A percentile compares a stretch with the other conserved stretches of the same genome.
phyloP scores from a whole-genome alignment of 2,888 invertebrate genomes.

The Petrolisthes manimaculis region DNA sequence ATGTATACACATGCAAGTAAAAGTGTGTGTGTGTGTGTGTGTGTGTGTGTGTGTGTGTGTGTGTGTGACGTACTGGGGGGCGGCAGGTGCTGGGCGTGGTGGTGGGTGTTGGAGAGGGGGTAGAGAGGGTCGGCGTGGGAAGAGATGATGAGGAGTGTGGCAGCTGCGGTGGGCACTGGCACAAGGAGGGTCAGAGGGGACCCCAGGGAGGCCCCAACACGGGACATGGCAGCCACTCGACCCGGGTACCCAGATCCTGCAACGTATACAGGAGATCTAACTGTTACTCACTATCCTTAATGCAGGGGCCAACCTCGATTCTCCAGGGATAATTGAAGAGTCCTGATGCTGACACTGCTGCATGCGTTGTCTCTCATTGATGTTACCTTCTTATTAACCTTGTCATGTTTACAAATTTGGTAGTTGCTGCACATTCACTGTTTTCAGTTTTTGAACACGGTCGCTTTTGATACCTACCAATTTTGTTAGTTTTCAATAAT shows the following conservation, averaged over 20 bases:
- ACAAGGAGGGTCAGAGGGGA: constrained; percentile 36
- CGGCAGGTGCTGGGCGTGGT: constrained; percentile 45
- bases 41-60: constrained; percentile 12
- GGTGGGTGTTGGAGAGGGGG: constrained; percentile 53
- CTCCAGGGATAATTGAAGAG: too few species aligned
- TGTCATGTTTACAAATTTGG: too few species aligned
- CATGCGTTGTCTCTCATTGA: too few species aligned
- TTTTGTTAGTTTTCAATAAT: too few species aligned
- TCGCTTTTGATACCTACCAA: too few species aligned
- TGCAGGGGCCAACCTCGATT: too few species aligned
- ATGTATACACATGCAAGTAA: neutral
- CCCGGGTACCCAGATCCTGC: constrained; percentile 45
- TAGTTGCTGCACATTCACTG: too few species aligned
- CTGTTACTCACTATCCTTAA: too few species aligned
- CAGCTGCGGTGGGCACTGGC: constrained; percentile 41
- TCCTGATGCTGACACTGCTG: too few species aligned
- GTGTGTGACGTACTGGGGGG: constrained; percentile 44
- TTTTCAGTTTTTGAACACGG: too few species aligned
- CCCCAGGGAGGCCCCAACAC: constrained; percentile 40
- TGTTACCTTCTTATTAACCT: too few species aligned
- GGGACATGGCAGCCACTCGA: constrained; percentile 46
- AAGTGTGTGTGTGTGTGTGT: constrained; percentile 12
- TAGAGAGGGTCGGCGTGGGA: constrained; percentile 52
- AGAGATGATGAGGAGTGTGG: constrained; percentile 52
- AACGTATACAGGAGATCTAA: constrained; percentile 19